phyloP scores from a whole-genome alignment of 2,888 invertebrate species.

The Nomada goodeniana region DNA sequence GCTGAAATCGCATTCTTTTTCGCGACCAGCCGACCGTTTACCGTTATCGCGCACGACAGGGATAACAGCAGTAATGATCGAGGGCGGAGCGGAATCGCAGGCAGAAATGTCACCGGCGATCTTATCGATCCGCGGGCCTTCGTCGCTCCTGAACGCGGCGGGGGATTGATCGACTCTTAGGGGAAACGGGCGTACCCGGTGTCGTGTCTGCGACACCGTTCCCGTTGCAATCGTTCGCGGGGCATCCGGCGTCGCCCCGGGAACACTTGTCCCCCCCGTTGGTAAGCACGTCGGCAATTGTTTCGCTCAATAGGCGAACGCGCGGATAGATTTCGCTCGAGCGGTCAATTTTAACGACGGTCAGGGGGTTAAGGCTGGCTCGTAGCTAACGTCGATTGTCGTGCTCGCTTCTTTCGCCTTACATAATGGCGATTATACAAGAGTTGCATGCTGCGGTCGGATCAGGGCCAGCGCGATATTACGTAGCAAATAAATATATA shows the following conservation, averaged over 20 bases:
- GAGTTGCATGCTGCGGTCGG: constrained; percentile 75
- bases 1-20: constrained; percentile 5
- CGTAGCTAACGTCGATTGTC: constrained; percentile 56
- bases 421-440: constrained; percentile 77
- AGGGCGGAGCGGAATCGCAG: constrained; percentile 7
- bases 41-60: constrained; percentile 54
- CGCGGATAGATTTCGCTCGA: too few relatives aligned
- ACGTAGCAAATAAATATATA: constrained; percentile 80
- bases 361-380: constrained; percentile 33
- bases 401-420: constrained; percentile 62
- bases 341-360: too few relatives aligned
- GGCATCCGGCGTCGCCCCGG: too few relatives aligned
- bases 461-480: constrained; percentile 80
- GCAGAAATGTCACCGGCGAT: constrained; percentile 67
- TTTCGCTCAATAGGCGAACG: too few relatives aligned
- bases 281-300: too few relatives aligned
- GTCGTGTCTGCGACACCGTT: too few relatives aligned
- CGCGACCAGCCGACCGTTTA: constrained; percentile 15
- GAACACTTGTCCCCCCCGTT: too few relatives aligned
- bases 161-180: constrained; percentile 26
- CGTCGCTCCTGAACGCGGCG: constrained; percentile 33
- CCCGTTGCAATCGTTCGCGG: too few relatives aligned
- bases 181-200: neutral
- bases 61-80: constrained; percentile 38
- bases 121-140: constrained; percentile 62